Base-by-base conservation (phyloP, 2,797 vertebrate genomes). In the Taeniopygia guttata region DNA sequence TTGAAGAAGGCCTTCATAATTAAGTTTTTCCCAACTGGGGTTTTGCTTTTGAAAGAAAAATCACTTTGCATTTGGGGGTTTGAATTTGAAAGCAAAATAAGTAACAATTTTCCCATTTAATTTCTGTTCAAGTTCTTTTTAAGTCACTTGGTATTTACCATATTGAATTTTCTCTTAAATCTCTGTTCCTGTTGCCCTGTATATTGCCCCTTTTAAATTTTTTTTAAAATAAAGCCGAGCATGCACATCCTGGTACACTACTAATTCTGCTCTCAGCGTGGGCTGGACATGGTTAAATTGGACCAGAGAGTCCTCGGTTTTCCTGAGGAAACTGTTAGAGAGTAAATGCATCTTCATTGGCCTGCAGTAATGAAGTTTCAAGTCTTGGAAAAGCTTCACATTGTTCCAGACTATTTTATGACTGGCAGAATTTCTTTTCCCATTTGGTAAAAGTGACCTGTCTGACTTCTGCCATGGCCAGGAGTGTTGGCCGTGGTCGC, bases 31-130 rank as follows among this genome's bases (percentile, higher is more conserved):
- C 87, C 55, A 70, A 4, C 2, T 83, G 77, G 55, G 52, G 36
- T 83, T 96, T 93, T 92, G 46, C 59, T 83, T 85, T 81, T 72
- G 91, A 91, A 81, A 79, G 58, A 90, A 93, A 90, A 82, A 87
- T 52, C 54, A 23, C 56, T 86, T 80, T 77, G 20, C 64, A n/a
- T 93, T 64, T 85, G 42, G 49, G 38, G 20, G 26, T 88, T 88
- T 88, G 63, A 60, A 52, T 88, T 82, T 63, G 54, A 82, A 90
- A 83, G 76, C 88, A 80, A 80, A 90, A 46, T 52, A 92, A 80
- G 73, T 26, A 86, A 34, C 43, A 64, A 13, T 32, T 90, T 95
- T 66, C 51, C 56, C 25, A n/a, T 84, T 89, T 70, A 77, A 66
- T 14, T 1, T 84, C 58, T 77, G 1, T 51, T 87, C 1, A 1